These are phyloP conservation scores for Acrocephalus scirpaceus DNA, from an alignment of 2,797 vertebrate genomes.

Conservation along the genomic window DNA sequence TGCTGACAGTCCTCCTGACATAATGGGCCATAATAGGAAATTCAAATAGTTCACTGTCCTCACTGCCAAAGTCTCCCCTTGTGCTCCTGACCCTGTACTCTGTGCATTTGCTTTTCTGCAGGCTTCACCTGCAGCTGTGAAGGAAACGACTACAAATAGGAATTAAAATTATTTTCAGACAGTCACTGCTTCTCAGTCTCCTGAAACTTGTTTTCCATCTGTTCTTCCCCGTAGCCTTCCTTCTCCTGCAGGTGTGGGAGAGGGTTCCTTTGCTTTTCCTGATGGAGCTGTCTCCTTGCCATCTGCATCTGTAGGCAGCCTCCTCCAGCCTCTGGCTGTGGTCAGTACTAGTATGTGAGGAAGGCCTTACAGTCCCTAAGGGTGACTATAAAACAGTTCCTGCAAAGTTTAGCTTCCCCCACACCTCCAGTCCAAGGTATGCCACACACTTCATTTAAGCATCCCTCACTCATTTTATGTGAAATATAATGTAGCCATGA, in stretches of 20 bases:
- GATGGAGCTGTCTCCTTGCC: not conserved
- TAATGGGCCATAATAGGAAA: not conserved
- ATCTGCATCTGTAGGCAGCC: not conserved
- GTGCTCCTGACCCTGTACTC: not conserved
- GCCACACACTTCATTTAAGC: not conserved
- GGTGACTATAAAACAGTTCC: not conserved
- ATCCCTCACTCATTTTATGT: not conserved
- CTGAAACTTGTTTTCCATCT: not conserved
- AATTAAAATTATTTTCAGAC: not conserved
- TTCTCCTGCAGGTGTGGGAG: not conserved
- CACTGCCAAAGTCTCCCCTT: not conserved
- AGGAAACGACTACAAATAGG: not conserved
- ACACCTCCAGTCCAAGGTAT: not conserved
- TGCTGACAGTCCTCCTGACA: not conserved
- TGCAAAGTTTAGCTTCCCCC: not conserved
- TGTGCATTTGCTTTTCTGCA: not conserved
- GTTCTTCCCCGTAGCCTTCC: not conserved
- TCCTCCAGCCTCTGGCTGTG: not conserved
- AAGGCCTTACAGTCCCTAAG: not conserved
- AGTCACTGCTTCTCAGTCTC: not conserved
- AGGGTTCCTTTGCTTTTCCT: not conserved
- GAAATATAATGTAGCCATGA: not conserved
- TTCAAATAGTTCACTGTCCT: not conserved
- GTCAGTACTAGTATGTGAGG: not conserved
- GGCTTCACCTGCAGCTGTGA: not conserved